These are phyloP conservation scores for Pollenia amentaria DNA, from an alignment of 2,888 invertebrate genomes.

Conservation along the genomic window DNA sequence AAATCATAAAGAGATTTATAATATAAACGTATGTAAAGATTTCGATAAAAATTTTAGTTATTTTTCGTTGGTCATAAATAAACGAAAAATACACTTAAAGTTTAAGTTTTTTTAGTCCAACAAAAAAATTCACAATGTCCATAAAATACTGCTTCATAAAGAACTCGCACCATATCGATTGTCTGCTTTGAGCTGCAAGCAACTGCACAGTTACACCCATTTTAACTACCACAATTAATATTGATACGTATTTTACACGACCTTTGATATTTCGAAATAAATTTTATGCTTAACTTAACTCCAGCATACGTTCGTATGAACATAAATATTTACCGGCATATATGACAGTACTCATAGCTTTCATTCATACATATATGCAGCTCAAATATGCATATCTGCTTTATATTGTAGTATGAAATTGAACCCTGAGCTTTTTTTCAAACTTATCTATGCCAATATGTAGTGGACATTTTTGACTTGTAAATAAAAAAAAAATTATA, in stretches of 20 bases:
- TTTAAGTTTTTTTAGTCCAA: background rate
- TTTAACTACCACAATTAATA: conserved; percentile 51
- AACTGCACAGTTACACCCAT: conserved; percentile 53
- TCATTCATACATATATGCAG: background rate
- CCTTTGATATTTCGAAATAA: conserved; percentile 66
- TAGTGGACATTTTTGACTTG: background rate
- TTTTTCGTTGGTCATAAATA: conserved; percentile 11
- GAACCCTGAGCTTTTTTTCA: background rate
- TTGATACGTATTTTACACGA: conserved; percentile 45
- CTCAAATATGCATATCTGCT: background rate
- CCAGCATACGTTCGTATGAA: too few relatives aligned
- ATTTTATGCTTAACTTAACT: conserved; percentile 42
- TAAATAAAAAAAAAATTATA: conserved; percentile 5
- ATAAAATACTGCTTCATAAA: background rate
- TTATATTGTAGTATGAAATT: background rate
- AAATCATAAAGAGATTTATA: conserved; percentile 45
- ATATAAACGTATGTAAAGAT: background rate
- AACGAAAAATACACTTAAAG: background rate
- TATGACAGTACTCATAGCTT: background rate
- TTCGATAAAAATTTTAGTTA: background rate
- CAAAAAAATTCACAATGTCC: conserved; percentile 7
- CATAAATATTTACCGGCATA: background rate
- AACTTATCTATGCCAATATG: conserved; percentile 23
- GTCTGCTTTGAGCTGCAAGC: conserved; percentile 13
- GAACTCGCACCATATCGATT: background rate